Conservation (phyloP, 2,888 invertebrate species). For the Lithophane semibrunnea region DNA sequence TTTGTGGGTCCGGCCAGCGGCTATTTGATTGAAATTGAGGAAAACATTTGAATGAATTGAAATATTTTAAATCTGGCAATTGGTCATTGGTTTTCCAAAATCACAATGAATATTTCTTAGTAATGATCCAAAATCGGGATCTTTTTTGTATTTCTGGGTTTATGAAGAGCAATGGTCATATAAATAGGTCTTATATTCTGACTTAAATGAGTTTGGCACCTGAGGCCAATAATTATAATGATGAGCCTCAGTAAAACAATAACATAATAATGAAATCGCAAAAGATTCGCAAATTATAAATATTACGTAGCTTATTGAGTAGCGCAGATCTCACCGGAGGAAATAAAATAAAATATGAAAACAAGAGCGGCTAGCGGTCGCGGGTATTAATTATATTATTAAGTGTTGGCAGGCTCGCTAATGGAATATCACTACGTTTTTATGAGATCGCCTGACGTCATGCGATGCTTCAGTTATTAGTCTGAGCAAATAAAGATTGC, state of each 20-base stretch:
- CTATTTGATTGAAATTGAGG: not conserved
- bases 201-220: not conserved
- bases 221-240: not conserved
- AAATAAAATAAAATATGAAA: slow-evolving; percentile 42
- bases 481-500: slow-evolving; percentile 9
- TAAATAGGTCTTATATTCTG: not conserved
- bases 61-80: not conserved
- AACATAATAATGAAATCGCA: slow-evolving; percentile 9
- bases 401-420: slow-evolving; percentile 26
- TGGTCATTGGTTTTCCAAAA: not conserved
- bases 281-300: slow-evolving; percentile 31
- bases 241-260: slow-evolving; percentile 10
- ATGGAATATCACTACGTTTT: slow-evolving; percentile 31
- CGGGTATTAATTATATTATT: slow-evolving; percentile 54
- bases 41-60: not conserved
- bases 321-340: not conserved
- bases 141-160: not conserved
- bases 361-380: slow-evolving; percentile 9
- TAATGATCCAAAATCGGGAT: not conserved
- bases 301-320: slow-evolving; percentile 25
- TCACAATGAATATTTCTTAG: not conserved
- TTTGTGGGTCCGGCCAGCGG: no score
- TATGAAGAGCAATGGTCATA: not conserved
- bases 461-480: slow-evolving; percentile 37
- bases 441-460: slow-evolving; percentile 43